Conservation (phyloP, 2,888 invertebrate genomes). For the Penaeus monodon region DNA sequence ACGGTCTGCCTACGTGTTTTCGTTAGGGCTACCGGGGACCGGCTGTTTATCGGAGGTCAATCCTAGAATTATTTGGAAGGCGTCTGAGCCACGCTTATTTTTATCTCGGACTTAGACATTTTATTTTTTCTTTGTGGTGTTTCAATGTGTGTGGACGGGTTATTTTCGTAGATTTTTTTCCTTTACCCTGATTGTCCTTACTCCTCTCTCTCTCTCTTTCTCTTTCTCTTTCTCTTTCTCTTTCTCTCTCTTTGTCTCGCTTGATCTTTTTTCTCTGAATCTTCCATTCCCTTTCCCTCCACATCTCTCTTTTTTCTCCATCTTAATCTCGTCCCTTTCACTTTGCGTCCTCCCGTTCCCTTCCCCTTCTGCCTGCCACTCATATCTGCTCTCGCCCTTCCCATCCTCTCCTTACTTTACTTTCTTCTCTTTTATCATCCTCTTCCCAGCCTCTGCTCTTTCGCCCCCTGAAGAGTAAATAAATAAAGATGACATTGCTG, state of each 20-base stretch:
- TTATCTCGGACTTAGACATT: too few relatives aligned
- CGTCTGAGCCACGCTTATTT: too few relatives aligned
- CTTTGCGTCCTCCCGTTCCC: background rate
- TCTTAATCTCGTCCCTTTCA: background rate
- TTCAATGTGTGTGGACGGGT: too few relatives aligned
- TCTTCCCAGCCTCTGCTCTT: background rate
- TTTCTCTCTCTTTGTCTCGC: background rate
- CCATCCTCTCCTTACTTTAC: background rate
- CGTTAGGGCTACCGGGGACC: too few relatives aligned
- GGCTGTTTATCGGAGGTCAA: too few relatives aligned
- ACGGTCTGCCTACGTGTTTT: too few relatives aligned
- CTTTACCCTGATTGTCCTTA: too few relatives aligned
- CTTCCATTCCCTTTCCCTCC: background rate
- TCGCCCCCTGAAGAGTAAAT: too few relatives aligned
- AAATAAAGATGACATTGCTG: too few relatives aligned
- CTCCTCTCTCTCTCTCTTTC: background rate
- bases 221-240: background rate
- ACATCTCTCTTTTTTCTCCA: background rate
- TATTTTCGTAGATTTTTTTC: too few relatives aligned
- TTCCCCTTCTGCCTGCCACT: background rate
- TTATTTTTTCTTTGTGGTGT: too few relatives aligned
- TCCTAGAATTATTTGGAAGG: too few relatives aligned
- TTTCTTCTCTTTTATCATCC: background rate
- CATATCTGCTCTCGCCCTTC: background rate
- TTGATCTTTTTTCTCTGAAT: constrained; percentile 3